phyloP scores from a whole-genome alignment of 2,113 vertebrate genomes.

The Elanus axillaris region DNA sequence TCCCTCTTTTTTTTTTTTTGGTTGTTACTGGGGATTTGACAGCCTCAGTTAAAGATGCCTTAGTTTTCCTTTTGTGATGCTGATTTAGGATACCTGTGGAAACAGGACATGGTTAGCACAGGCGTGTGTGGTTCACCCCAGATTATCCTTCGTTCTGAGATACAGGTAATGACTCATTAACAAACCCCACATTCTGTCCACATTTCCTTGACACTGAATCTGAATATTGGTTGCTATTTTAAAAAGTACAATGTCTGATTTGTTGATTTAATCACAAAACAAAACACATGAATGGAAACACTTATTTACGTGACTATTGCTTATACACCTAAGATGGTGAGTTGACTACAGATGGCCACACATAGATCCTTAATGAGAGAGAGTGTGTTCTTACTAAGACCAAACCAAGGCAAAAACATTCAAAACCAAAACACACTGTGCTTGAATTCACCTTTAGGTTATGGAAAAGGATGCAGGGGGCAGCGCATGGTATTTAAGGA shows the following conservation, averaged over 20 bases:
- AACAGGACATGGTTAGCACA: neutral
- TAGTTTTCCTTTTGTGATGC: neutral
- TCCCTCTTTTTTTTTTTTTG: neutral
- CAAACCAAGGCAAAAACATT: neutral
- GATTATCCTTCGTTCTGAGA: neutral
- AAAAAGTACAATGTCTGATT: slow-evolving; percentile 81
- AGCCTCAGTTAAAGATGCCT: slow-evolving; percentile 9
- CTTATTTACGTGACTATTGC: slow-evolving; percentile 70
- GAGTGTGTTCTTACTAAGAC: slow-evolving; percentile 17
- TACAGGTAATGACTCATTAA: neutral
- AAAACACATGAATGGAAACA: slow-evolving; percentile 80
- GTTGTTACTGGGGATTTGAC: neutral
- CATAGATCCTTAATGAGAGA: neutral
- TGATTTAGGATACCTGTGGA: neutral
- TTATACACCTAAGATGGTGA: slow-evolving; percentile 66
- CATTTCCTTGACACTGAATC: slow-evolving; percentile 71
- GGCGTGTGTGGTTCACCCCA: neutral
- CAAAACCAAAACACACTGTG: neutral
- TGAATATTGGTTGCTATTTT: slow-evolving; percentile 77
- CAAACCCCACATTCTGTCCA: neutral
- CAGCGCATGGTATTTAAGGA: neutral
- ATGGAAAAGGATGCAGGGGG: neutral
- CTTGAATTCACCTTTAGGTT: slow-evolving; percentile 16
- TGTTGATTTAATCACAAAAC: slow-evolving; percentile 69
- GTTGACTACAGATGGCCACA: slow-evolving; percentile 48